phyloP scores from a whole-genome alignment of 1,140 invertebrate species.

The Ips nitidus region DNA sequence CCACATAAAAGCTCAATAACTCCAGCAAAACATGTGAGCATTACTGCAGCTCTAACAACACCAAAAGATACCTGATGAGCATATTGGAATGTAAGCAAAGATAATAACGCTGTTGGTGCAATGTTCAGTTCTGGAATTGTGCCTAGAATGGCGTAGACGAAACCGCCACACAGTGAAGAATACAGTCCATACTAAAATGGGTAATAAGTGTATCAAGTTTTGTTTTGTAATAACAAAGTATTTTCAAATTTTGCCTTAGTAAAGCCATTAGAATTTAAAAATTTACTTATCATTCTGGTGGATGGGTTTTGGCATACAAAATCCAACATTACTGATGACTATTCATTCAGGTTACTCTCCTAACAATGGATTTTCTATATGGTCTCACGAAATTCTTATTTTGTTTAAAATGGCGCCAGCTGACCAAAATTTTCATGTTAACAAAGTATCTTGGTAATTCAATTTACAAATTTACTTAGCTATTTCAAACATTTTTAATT shows the following conservation, averaged over 20 bases:
- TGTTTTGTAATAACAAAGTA: slow-evolving; percentile 9
- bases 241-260: background rate
- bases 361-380: no score
- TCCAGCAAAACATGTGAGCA: slow-evolving; percentile 74
- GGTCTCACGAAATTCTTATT: no score
- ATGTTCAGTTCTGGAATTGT: slow-evolving; percentile 83
- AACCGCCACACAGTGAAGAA: slow-evolving; percentile 78
- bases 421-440: no score
- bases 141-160: slow-evolving; percentile 81
- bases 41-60: slow-evolving; percentile 65
- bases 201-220: slow-evolving; percentile 10
- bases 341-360: no score
- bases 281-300: no score
- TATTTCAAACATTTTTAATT: no score
- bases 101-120: slow-evolving; percentile 76
- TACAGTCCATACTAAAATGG: slow-evolving; percentile 79
- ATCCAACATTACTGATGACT: no score
- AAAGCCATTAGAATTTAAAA: no score
- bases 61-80: slow-evolving; percentile 56
- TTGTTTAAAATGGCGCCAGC: no score
- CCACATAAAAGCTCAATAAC: slow-evolving; percentile 69
- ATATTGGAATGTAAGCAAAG: slow-evolving; percentile 69
- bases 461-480: no score
- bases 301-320: no score
- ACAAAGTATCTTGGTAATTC: no score